Base-by-base conservation (phyloP, 30 jellyfish, hydroid and myxozoan species). In the Rhopilema esculentum region DNA sequence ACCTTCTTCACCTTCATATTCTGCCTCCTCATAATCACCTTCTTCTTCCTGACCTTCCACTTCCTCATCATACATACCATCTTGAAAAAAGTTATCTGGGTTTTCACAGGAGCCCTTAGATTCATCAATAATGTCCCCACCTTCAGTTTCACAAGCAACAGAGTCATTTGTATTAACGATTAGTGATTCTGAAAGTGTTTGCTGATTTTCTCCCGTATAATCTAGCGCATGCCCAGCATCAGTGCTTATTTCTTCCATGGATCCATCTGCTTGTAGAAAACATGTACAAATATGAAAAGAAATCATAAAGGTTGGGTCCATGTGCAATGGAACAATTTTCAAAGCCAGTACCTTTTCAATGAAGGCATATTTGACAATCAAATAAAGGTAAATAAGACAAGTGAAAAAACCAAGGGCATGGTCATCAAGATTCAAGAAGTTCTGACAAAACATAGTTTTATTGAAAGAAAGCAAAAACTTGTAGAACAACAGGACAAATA, bases 231-330 rank as follows among this genome's bases (percentile, higher is more conserved):
- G 49, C 48, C 25, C 69, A 29, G 69, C 69, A 8, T 26, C 49
- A 29, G 69, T 40, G 49, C 81, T 25, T 29, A 49, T 33, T 26
- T 62, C 22, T 64, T 80, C 90, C 33, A 72, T 24, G 31, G 85
- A n/a, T 40, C 85, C 88, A 85, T 79, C 94, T 85, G 94, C 94
- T 85, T 85, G 75, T 85, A 85, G 85, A 85, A 85, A 85, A 85
- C 72, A 79, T 69, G 77, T 83, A 85, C 84, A 74, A 49, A 80
- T 4, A 22, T 15, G 65, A 79, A 80, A 64, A 80, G 12, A 9
- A 4, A 40, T 29, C 16, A 63, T 2, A 22, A 31, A 67, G 31
- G 23, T 69, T 1, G 25, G 32, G 24, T 26, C 26, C 52, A 31
- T 69, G 6, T 26, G 7, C 81, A 1, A 4, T 23, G 81, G 31